Evolutionary conservation across 2,888 invertebrate genomes (phyloP), one percentile per base, ranked within the genome.

Genomic region (Hemaris fuciformis): DNA sequence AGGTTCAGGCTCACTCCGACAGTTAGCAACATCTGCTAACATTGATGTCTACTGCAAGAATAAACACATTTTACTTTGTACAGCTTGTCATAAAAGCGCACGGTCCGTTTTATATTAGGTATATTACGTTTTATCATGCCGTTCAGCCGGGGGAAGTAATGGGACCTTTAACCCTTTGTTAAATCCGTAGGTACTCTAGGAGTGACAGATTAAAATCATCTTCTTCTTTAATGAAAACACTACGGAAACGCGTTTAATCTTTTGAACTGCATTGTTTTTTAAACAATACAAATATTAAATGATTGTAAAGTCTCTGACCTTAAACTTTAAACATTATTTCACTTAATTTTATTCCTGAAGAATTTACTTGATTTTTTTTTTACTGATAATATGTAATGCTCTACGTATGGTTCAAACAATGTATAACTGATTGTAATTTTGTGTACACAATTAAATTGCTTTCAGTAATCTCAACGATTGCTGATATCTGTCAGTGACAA

Each of bases 101-200:
- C 78, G 79, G 76, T 78, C 74, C 79, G 74, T 81, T 85, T 84
- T 79, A 80, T 76, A 53, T 53, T 53, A 53, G 76, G 75, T 73
- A 69, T 74, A 66, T 76, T 73, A 76, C 81, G 76, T 74, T 78
- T 74, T 72, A 74, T 68, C 64, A 73, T 75, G 79, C 75, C 81
- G 70, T 77, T 80, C 76, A 81, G 74, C 79, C 79, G 64, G 42
- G 18, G 65, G 57, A 59, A 63, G 63, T 68, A 68, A 73, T 73
- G 69, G 66, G 64, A 69, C 69, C 75, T 75, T 69, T 70, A 65
- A 69, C 70, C 73, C 73, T 74, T 76, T 18, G 31, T 66, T 63
- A 62, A 57, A 57, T 69, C 64, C 68, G 67, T 70, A 66, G 64
- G 60, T 61, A 63, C 63, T 62, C 64, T 71, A 72, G 68, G 68